Evolutionary conservation across 1,140 invertebrate species (phyloP).

Genomic region (Mylabris phalerata): DNA sequence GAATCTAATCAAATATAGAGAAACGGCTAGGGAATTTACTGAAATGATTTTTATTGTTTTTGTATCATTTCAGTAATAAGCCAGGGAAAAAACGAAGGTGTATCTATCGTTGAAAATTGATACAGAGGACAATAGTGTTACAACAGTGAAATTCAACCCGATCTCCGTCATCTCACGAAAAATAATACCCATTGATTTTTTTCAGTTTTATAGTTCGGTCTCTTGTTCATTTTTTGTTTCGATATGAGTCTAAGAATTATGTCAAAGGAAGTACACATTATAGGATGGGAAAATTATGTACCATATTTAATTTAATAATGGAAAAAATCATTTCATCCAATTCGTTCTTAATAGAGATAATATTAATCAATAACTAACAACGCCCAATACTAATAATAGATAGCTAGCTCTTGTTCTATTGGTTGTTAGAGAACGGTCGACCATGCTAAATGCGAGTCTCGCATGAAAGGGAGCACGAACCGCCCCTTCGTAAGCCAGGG

Average conservation of each 20-base stretch:
- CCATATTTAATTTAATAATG: background rate
- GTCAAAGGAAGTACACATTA: slow-evolving; percentile 19
- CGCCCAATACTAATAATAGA: background rate
- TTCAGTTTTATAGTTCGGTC: slow-evolving; percentile 1
- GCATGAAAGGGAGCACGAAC: too few relatives aligned
- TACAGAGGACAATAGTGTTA: slow-evolving; percentile 2
- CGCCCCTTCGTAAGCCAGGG: too few relatives aligned
- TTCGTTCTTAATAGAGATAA: background rate
- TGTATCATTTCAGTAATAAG: background rate
- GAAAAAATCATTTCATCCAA: background rate
- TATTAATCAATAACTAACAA: background rate
- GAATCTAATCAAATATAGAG: slow-evolving; percentile 1
- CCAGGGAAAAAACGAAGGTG: too few relatives aligned
- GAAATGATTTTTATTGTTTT: background rate
- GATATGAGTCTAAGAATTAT: too few relatives aligned
- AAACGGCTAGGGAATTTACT: slow-evolving; percentile 11
- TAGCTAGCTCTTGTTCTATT: background rate
- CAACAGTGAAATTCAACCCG: slow-evolving; percentile 3
- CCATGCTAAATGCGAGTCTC: too few relatives aligned
- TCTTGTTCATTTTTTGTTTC: slow-evolving; percentile 3
- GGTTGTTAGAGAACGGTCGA: too few relatives aligned
- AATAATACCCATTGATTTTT: slow-evolving; percentile 13
- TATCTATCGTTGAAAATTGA: slow-evolving; percentile 7
- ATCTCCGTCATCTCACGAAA: slow-evolving; percentile 15
- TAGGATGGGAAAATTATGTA: slow-evolving; percentile 15